Evolutionary conservation across 37 sponge, comb jelly and placozoan species (phyloP), one percentile per base, ranked within the genome.

Genomic region (Oscarella lobularis): DNA sequence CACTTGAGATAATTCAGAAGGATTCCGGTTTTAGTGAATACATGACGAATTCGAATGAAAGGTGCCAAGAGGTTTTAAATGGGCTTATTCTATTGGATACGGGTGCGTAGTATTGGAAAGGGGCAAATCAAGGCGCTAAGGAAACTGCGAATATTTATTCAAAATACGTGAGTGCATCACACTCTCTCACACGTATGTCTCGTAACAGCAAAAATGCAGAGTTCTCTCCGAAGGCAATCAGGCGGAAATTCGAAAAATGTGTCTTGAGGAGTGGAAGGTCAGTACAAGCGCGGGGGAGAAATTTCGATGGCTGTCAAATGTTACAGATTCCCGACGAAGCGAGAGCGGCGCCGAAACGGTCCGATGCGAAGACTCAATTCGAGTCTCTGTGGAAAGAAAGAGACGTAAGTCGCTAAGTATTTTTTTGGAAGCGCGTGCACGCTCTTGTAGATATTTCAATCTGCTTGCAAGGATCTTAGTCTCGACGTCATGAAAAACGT

Each of bases 201-300:
- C 20, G 60, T 48, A 27, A 27, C 14, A 27, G 60, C 20, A 35
- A 72, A n/a, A 1, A 33, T 75, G n/a, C 68, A 91, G 92, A 2
- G 80, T 77, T 60, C 80, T 91, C 1, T 34, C 65, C 0, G 92
- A 87, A 20, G 54, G 66, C 0, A 82, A 85, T 32, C 92, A 91
- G 34, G 69, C 78, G 38, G 80, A 81, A 1, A 76, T 91, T 5
- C 82, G 83, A 37, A 67, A 38, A 2, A 76, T 60, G 4, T 91
- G 92, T 40, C 78, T 91, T 0, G 32, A 77, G 30, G 54, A 84
- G 0, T 91, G 92, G 92, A 82, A 91, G 72, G 92, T 87, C 41
- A 30, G 71, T 68, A 35, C 31, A 34, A 32, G 33, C 33, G 4
- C 71, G 6, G 71, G 33, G 29, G 4, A 68, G 6, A 5, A 5